phyloP scores from a whole-genome alignment of 2,888 invertebrate genomes.

The Seira musarum region DNA sequence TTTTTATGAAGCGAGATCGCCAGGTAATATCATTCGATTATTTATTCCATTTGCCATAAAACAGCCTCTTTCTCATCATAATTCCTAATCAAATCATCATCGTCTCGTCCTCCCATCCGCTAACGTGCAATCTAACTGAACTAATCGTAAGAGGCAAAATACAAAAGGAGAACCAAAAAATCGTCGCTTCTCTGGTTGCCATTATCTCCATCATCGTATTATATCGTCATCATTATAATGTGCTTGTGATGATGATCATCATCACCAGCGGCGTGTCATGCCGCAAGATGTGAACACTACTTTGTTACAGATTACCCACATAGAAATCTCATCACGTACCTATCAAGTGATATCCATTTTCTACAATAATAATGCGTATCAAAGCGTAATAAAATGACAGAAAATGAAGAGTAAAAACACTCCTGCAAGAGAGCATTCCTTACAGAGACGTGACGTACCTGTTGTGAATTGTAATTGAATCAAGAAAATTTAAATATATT shows the following conservation, averaged over 20 bases:
- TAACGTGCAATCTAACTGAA: too few relatives aligned
- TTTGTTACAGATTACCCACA: too few relatives aligned
- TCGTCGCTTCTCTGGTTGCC: constrained; percentile 23
- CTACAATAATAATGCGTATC: constrained; percentile 36
- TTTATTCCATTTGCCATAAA: too few relatives aligned
- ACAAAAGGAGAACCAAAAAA: constrained; percentile 13
- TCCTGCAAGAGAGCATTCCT: constrained; percentile 16
- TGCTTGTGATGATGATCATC: constrained; percentile 23
- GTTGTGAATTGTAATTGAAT: constrained; percentile 29
- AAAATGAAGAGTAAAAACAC: constrained; percentile 19
- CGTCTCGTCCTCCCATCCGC: too few relatives aligned
- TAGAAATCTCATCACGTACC: too few relatives aligned
- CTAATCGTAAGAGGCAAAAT: constrained; percentile 25
- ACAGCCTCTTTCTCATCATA: too few relatives aligned
- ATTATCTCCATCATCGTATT: constrained; percentile 39
- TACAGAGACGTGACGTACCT: constrained; percentile 34
- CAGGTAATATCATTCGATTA: not conserved
- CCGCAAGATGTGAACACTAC: too few relatives aligned
- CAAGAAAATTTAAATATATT: too few relatives aligned
- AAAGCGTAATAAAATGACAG: constrained; percentile 28
- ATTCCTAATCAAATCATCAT: too few relatives aligned
- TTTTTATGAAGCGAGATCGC: too few relatives aligned
- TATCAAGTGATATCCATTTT: constrained; percentile 2
- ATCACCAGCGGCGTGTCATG: constrained; percentile 17
- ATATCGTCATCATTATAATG: constrained; percentile 29